Evolutionary conservation across 2,113 vertebrate genomes (phyloP), one percentile per base, ranked within the genome.

Genomic region (Oryzias woworae): DNA sequence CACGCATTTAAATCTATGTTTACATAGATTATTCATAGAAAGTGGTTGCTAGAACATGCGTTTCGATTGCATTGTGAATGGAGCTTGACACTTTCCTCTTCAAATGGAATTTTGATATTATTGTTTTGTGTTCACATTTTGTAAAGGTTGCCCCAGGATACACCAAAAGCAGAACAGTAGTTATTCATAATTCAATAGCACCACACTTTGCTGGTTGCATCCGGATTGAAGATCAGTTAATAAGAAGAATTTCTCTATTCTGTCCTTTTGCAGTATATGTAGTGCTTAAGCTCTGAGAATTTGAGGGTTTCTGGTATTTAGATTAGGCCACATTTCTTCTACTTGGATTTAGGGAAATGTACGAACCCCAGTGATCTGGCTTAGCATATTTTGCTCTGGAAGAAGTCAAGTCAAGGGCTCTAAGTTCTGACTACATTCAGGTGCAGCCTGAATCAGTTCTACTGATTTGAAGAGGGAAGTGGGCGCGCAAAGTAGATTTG

Each of bases 401-500:
- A 42, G 62, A 16, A 66, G 63, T 68, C 46, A 82, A 84, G 82
- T 47, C 58, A 47, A 61, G 53, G 53, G 71, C 68, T 78, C 55
- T 66, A 73, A 84, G 74, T 24, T 58, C 44, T 17, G 78, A 85
- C 77, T 86, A 83, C 73, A 87, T 90, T 88, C 86, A 69, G 76
- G 69, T 83, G 72, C 77, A 74, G 72, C 62, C 77, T 77, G 62
- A 81, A 86, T 20, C 20, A 20, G 20, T 20, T 20, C 20, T 20
- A 20, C 80, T 86, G 73, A 86, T 90, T 87, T 87, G 78, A 80
- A 58, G 75, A 64, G 53, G 66, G 59, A 60, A 79, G 78, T 42
- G 75, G 80, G 83, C 81, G 86, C 75, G 82, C 72, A 78, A 76
- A 87, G 75, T 68, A 82, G 86, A 85, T 90, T 90, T 88, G 76